A percentile compares a stretch with the other conserved stretches of the same genome.
Conservation (phyloP, 2,113 vertebrate species). For the Atherinomorus stipes region DNA sequence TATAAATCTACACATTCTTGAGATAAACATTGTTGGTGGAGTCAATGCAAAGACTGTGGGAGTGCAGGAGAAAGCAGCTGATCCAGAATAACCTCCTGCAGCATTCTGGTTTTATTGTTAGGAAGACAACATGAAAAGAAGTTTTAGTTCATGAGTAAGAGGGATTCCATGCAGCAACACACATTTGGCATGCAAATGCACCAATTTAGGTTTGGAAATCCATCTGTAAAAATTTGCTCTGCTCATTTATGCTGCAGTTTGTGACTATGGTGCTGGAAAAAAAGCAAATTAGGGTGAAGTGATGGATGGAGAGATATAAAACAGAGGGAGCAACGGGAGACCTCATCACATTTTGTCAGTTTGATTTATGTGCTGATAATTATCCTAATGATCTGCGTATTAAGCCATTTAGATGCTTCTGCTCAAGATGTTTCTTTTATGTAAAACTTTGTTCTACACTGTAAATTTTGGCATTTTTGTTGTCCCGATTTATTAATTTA, state of each 20-base stretch:
- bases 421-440: neutral
- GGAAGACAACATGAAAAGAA: too few species aligned
- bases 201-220: neutral
- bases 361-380: neutral
- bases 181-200: neutral
- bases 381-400: neutral
- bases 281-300: fast-evolving
- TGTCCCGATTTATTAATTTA: too few species aligned
- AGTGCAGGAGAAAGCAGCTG: too few species aligned
- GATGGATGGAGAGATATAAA: too few species aligned
- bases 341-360: neutral
- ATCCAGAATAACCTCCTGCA: too few species aligned
- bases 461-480: too few species aligned
- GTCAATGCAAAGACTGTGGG: too few species aligned
- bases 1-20: too few species aligned
- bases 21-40: too few species aligned
- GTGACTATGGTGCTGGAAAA: neutral
- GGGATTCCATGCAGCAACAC: neutral
- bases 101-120: too few species aligned
- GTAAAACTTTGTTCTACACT: neutral
- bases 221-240: neutral
- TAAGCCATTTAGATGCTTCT: neutral
- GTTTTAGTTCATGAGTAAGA: too few species aligned
- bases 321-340: neutral
- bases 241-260: neutral